Evolutionary conservation across 2,113 vertebrate species (phyloP).

Genomic region (Gallinago paraguaiae): DNA sequence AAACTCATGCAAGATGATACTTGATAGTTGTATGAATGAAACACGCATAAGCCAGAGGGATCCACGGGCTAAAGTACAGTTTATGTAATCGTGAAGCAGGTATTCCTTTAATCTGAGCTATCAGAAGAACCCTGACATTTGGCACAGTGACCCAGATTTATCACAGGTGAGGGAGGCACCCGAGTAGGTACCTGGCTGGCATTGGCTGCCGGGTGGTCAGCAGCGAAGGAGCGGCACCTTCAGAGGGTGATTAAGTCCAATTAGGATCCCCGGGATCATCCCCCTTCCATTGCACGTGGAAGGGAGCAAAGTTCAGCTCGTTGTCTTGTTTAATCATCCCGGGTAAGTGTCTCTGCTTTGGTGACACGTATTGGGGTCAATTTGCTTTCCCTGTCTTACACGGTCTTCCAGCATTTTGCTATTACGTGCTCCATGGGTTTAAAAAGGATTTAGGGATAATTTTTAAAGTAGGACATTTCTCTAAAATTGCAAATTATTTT

Average conservation of each 20-base stretch:
- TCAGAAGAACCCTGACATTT: constrained; percentile 46
- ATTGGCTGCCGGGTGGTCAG: constrained; percentile 34
- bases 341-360: neutral
- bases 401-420: neutral
- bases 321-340: neutral
- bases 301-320: neutral
- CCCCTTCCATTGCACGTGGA: neutral
- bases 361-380: neutral
- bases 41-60: neutral
- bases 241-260: neutral
- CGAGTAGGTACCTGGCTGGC: neutral
- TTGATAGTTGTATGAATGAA: neutral
- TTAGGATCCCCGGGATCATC: neutral
- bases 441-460: neutral
- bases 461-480: neutral
- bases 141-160: constrained; percentile 65
- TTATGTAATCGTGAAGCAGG: neutral
- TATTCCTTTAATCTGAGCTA: constrained; percentile 26
- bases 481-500: neutral
- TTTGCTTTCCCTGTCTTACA: neutral
- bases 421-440: neutral
- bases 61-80: constrained; percentile 24
- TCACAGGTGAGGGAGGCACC: neutral
- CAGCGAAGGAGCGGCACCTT: neutral
- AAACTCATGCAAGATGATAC: accelerated